Evolutionary conservation across 1,140 invertebrate species (phyloP), one percentile per base, ranked within the genome.

Genomic region (Stegodyphus dumicola): DNA sequence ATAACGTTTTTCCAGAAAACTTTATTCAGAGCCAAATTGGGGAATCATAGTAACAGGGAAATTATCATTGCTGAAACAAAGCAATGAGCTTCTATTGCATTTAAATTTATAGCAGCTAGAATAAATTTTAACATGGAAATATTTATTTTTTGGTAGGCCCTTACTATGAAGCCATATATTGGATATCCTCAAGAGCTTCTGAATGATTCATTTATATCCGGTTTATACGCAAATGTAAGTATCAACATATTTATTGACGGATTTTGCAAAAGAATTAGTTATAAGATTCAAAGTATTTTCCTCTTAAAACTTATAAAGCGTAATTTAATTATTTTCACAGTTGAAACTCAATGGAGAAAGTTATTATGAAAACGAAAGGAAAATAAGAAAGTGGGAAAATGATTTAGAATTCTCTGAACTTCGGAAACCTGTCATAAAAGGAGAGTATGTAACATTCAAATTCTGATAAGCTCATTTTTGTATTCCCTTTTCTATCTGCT

Each of bases 331-430:
- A 33, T 79, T 56, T 7, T 18, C 49, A 9, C 84, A 91, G 90
- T 87, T 91, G 5, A 85, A 89, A 15, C 89, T 90, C 69, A 87
- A 89, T 18, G 84, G 89, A 9, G 89, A 90, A 60, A 89, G 88
- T 7, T 92, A 91, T 78, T 91, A 91, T 88, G 88, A 90, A 51
- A 92, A 92, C 88, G 93, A 94, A 33, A 90, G 96, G 71, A 94
- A 94, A 87, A 89, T 96, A 87, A 94, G 94, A 49, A 91, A 93
- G 64, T 95, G 95, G 89, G 93, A 93, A 15, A 95, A 93, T 0
- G 93, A 95, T 88, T 94, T 94, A 88, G 93, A 94, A n/a, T 95
- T 96, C 89, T 93, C 93, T 69, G 94, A 94, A 88, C 90, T 96
- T 6, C 92, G 95, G 9, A 93, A 95, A 86, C 93, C 94, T 0